Conservation (phyloP, 2,113 vertebrate species). For the Rhinolophus ferrumequinum region DNA sequence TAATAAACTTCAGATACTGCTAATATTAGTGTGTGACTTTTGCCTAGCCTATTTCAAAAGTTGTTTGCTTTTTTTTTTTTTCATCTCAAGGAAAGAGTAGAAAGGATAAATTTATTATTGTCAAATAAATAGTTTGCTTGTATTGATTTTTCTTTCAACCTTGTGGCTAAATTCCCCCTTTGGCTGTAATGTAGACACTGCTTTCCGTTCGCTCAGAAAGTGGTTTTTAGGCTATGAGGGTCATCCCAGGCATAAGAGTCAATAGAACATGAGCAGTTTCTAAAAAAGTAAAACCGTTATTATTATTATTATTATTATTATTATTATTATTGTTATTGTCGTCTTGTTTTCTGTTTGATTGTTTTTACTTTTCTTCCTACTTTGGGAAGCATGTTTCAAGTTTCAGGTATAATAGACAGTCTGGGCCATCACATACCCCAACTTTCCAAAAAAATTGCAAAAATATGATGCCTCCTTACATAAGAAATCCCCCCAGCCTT, state of each 20-base stretch:
- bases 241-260: background rate
- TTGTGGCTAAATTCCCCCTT: background rate
- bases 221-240: background rate
- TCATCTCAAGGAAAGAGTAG: background rate
- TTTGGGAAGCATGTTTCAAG: background rate
- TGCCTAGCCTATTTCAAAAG: background rate
- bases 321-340: background rate
- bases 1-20: background rate
- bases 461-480: slow-evolving; percentile 67
- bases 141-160: background rate
- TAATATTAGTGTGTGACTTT: background rate
- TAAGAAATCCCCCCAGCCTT: slow-evolving; percentile 80
- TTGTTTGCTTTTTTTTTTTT: background rate
- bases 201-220: background rate
- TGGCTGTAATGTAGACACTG: background rate
- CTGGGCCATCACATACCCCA: slow-evolving; percentile 70
- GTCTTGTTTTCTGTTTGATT: background rate
- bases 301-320: background rate
- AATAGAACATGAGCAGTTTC: background rate
- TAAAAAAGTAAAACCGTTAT: background rate
- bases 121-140: background rate
- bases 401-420: slow-evolving; percentile 59
- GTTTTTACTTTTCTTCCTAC: background rate
- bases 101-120: background rate
- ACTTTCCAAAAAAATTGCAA: slow-evolving; percentile 78